Evolutionary conservation across 2,888 invertebrate species (phyloP).

Genomic region (Synanthedon myopaeformis): DNA sequence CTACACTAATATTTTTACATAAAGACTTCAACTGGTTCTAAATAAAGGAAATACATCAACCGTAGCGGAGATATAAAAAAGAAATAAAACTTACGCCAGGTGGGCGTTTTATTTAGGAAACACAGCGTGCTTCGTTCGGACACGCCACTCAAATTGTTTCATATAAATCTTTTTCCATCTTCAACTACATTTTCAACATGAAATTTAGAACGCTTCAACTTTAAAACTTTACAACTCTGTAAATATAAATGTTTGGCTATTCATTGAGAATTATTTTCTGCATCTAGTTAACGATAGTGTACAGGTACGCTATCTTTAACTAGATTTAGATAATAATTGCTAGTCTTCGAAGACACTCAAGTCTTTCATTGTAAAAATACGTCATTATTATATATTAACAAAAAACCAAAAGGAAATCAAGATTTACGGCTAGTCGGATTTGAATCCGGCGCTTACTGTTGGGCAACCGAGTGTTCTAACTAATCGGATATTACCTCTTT

Average conservation of each 20-base stretch:
- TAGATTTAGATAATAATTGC: no score
- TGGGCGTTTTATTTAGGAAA: slow-evolving; percentile 29
- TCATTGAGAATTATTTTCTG: not conserved
- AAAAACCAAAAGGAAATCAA: no score
- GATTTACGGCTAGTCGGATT: no score
- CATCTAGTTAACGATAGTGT: no score
- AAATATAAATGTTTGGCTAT: not conserved
- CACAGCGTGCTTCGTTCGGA: slow-evolving; percentile 20
- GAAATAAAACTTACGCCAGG: slow-evolving; percentile 16
- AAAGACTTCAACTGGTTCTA: not conserved
- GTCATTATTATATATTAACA: no score
- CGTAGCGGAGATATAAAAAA: slow-evolving; percentile 12
- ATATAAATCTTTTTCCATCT: slow-evolving; percentile 30
- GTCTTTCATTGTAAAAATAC: no score
- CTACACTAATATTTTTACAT: no score
- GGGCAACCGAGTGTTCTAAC: no score
- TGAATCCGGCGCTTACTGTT: no score
- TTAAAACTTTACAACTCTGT: not conserved
- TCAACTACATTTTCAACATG: slow-evolving; percentile 15
- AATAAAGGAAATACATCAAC: slow-evolving; percentile 1
- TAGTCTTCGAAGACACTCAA: no score
- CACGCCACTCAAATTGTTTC: slow-evolving; percentile 16
- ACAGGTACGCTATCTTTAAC: no score
- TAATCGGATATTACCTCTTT: no score
- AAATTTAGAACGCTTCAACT: not conserved